Evolutionary conservation across 2,888 invertebrate genomes (phyloP), one percentile per base, ranked within the genome.

Genomic region (Aromia moschata): DNA sequence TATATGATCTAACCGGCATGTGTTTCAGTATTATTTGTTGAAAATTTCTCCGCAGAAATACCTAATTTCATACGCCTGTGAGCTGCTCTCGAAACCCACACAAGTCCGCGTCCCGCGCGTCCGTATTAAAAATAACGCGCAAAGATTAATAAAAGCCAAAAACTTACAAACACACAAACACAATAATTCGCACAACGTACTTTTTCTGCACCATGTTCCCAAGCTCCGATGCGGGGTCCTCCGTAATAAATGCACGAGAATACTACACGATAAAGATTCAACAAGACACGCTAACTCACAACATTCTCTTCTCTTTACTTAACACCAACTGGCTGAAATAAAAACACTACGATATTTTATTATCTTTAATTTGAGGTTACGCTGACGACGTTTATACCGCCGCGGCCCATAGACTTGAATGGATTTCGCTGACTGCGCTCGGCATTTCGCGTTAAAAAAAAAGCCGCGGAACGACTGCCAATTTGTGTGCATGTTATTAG

Each of bases 171-270:
- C 25, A 46, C 17, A 45, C 38, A 37, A 45, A 45, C 38, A 55
- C 12, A 25, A 15, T 15, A 55, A 55, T 38, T 14, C 33, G 0
- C 9, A n/a, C 25, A 58, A 58, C 58, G 18, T 58, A 58, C 58
- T 54, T 58, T 54, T 58, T 53, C 47, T 58, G 45, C 20, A 58
- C 58, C 58, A 58, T 58, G 15, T 49, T 49, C 16, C 14, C 15
- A n/a, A n/a, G 47, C 36, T 11, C 5, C 14, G 20, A 11, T 15
- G 5, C 17, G 14, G 37, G 18, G 47, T 7, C 18, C 5, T 30
- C 25, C 14, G 12, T 14, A 7, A 12, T 49, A 49, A 49, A 49
- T 38, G 49, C 49, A 49, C 49, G 38, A 20, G 25, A 38, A 49
- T 38, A 38, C 37, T 49, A 47, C 12, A 38, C 14, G 17, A 36